Evolutionary conservation across 2,797 vertebrate genomes (phyloP).

Genomic region (Lates japonicus): DNA sequence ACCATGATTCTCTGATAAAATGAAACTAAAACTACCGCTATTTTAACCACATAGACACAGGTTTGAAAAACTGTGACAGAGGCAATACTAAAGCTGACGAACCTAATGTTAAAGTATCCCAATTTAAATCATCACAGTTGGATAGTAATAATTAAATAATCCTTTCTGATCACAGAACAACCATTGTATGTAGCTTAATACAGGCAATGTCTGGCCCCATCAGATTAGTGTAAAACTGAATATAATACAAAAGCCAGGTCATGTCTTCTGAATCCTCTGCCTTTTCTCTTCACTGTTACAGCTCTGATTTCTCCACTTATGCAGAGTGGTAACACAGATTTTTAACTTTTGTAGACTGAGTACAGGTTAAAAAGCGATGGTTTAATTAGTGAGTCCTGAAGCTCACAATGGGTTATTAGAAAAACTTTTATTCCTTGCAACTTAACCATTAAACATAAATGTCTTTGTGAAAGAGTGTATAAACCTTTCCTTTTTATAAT

Average conservation of each 20-base stretch:
- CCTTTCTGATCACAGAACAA: slow-evolving; percentile 9
- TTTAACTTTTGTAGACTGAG: neutral
- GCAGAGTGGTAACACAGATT: neutral
- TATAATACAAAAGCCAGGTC: neutral
- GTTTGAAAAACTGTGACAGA: neutral
- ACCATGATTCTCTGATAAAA: neutral
- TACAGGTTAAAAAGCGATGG: neutral
- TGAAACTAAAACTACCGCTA: neutral
- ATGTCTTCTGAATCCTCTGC: neutral
- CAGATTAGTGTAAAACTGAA: neutral
- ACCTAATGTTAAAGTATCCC: neutral
- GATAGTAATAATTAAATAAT: slow-evolving; percentile 10
- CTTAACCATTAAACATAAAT: neutral
- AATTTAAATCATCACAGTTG: neutral
- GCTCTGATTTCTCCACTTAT: neutral
- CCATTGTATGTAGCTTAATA: neutral
- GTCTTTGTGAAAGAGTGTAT: neutral
- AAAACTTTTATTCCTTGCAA: neutral
- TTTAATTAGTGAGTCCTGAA: neutral
- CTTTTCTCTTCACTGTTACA: neutral
- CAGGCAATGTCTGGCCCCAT: neutral
- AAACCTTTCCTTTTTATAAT: slow-evolving; percentile 17
- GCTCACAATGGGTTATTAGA: neutral
- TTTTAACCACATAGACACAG: neutral
- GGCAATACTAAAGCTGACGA: neutral